phyloP scores from a whole-genome alignment of 2,888 invertebrate genomes.

The Muschampia plurimacula region DNA sequence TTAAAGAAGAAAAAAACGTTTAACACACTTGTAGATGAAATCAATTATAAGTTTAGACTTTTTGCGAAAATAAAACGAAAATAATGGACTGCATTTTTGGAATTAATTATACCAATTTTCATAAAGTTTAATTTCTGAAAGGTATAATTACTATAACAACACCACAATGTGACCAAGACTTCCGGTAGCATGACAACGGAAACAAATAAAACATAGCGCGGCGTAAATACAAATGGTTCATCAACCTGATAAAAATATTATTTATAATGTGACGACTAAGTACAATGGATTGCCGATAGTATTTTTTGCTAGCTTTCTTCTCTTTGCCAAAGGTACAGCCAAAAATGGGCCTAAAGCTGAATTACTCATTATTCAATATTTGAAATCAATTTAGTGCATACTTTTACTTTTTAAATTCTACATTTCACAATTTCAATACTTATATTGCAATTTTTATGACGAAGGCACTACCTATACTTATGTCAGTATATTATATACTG shows the following conservation, averaged over 20 bases:
- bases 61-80: neutral
- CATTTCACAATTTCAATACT: too few species aligned
- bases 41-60: neutral
- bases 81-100: slow-evolving; percentile 8
- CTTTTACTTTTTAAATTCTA: too few species aligned
- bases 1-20: neutral
- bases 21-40: neutral
- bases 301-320: too few species aligned
- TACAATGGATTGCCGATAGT: too few species aligned
- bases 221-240: too few species aligned
- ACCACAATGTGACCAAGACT: slow-evolving; percentile 4
- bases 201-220: neutral
- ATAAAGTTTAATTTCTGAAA: slow-evolving; percentile 23
- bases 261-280: too few species aligned
- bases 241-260: too few species aligned
- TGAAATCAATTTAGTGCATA: too few species aligned
- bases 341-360: too few species aligned
- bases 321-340: too few species aligned
- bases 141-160: slow-evolving; percentile 11
- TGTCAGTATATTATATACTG: neutral
- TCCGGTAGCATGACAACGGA: slow-evolving; percentile 17
- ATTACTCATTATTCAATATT: too few species aligned
- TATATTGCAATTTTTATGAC: neutral
- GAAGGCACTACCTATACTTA: neutral
- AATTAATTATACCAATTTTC: slow-evolving; percentile 23